Evolutionary conservation across 2,113 vertebrate species (phyloP).

Genomic region (Aepyceros melampus): DNA sequence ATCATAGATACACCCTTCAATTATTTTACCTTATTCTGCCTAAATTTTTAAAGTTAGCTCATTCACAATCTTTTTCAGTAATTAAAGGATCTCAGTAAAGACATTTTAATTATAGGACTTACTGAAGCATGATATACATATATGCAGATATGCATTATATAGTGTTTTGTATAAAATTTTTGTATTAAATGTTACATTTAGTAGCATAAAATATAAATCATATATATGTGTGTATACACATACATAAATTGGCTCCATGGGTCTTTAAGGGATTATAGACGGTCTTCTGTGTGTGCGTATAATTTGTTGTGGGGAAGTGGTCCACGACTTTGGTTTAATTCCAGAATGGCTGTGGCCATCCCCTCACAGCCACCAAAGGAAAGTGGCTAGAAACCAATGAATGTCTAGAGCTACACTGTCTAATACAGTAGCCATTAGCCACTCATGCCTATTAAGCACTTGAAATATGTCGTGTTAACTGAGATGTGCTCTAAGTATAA

Average conservation of each 20-base stretch:
- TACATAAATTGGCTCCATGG: neutral
- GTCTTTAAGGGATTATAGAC: neutral
- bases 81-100: conserved; percentile 3
- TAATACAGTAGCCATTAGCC: neutral
- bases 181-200: neutral
- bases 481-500: neutral
- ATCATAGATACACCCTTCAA: neutral
- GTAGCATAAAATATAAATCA: neutral
- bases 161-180: neutral
- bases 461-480: neutral
- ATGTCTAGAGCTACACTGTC: neutral
- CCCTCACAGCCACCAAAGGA: neutral
- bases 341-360: neutral
- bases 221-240: neutral
- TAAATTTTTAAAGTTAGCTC: neutral
- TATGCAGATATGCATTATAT: neutral
- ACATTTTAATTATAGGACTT: neutral
- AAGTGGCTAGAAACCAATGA: neutral
- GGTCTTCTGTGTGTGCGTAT: neutral
- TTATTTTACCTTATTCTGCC: neutral
- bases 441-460: neutral
- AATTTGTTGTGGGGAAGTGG: conserved; percentile 1
- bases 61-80: neutral
- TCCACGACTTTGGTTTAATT: neutral
- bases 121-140: neutral